Conservation (phyloP, 1,140 invertebrate genomes). For the Nasonia giraulti region DNA sequence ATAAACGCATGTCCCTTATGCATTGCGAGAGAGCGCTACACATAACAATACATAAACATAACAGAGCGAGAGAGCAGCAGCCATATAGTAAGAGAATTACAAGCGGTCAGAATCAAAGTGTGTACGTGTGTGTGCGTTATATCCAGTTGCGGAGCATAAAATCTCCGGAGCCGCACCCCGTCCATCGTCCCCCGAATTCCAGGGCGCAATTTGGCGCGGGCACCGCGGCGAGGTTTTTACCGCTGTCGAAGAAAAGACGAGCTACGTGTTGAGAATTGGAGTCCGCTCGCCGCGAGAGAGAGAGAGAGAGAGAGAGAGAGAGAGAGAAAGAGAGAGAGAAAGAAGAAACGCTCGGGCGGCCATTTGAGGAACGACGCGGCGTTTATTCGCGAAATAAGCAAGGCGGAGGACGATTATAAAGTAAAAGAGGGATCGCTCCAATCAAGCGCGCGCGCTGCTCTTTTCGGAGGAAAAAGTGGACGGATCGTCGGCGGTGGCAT, state of each 20-base stretch:
- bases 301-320: not conserved
- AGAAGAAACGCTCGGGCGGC: constrained; percentile 38
- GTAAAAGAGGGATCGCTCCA: constrained; percentile 38
- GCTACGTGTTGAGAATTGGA: constrained; percentile 50
- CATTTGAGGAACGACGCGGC: constrained; percentile 50
- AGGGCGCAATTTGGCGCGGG: constrained; percentile 25
- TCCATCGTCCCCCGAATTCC: constrained; percentile 47
- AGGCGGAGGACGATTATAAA: constrained; percentile 38
- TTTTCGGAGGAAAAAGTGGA: constrained; percentile 51
- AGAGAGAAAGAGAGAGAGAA: constrained; percentile 1
- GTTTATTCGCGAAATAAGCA: constrained; percentile 40
- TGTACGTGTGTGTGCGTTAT: too few relatives aligned
- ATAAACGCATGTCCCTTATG: not conserved
- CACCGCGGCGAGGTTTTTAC: not conserved
- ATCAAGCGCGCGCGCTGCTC: constrained; percentile 30
- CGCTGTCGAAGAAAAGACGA: constrained; percentile 41
- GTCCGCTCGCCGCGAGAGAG: not conserved
- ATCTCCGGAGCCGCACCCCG: constrained; percentile 36
- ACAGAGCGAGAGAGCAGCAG: too few relatives aligned
- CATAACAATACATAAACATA: too few relatives aligned
- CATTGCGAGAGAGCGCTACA: constrained; percentile 21
- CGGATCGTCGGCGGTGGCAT: constrained; percentile 41
- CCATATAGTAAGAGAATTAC: not conserved
- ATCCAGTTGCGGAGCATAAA: not conserved
- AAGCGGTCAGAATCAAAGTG: constrained; percentile 35